Evolutionary conservation across 2,113 vertebrate genomes (phyloP), one percentile per base, ranked within the genome.

Genomic region (Hemiscyllium ocellatum): DNA sequence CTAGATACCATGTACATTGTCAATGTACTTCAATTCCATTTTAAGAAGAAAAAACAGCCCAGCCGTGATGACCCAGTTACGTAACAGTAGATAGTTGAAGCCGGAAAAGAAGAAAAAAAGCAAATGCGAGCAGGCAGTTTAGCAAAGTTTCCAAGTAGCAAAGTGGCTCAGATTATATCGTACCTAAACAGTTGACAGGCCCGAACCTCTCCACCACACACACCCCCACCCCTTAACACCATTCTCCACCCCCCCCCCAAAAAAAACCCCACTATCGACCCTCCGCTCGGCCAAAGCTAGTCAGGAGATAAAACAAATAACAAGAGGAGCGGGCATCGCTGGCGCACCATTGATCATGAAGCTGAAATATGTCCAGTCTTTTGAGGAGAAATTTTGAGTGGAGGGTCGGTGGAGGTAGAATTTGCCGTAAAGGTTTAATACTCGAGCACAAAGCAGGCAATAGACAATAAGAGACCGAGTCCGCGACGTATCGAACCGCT

Each of bases 401-500:
- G 10, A 61, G 56, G 56, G 10, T 61, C 7, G 56, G 56, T 61
- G 56, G 56, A 12, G 56, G 56, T 61, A 26, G 26, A 15, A 72
- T 76, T 95, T 22, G 22, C 91, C 91, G 10, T n/a, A 8, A 13
- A 33, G 50, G 42, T 72, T 33, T 42, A 50, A 20, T 47, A 47
- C n/a, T 65, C 56, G 69, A 96, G 96, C 96, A 95, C 96, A 96
- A 97, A 96, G 96, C 86, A 87, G 29, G 37, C 24, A 33, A 96
- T 12, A 61, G 56, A 61, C 96, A 95, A 26, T 96, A 22, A 76
- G 2, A 37, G 37, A 56, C 47, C 70, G 47, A 0, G n/a, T 17
- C 1, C 65, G 0, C 66, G n/a, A 96, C 95, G 96, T 65, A 96
- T 96, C 96, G 96, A 96, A 97, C 96, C 95, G 96, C 56, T 96